Base-by-base conservation (phyloP, 2,113 vertebrate genomes). In the Hydrochoerus hydrochaeris region DNA sequence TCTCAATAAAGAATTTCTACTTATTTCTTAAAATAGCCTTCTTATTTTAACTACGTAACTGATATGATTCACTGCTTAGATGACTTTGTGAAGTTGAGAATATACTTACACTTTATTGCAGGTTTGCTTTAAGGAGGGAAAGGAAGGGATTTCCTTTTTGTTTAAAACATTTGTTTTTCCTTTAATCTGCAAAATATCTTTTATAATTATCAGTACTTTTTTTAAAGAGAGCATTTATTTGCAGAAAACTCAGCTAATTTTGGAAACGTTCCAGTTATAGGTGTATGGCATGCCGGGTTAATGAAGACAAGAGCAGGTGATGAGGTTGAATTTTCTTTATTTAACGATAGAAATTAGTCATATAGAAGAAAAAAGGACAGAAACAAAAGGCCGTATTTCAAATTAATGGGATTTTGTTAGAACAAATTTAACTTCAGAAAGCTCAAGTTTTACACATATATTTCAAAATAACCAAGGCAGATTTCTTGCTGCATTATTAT, bases 341-440 rank as follows among this genome's bases (percentile, higher is more conserved):
- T 95, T 92, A 75, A 90, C 69, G 81, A 41, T 85, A 62, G 35
- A 83, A 90, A 83, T 95, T 80, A 75, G 54, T 90, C 28, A 77
- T 14, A 12, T 35, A 44, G 52, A 95, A 86, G 52, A 85, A 88
- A 96, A 35, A 96, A 97, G 71, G 73, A 85, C 91, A 35, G 65
- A 58, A 89, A 93, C 65, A 58, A 86, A 93, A 26, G 6, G 38
- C 44, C 44, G 95, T 91, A 93, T 93, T 95, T 91, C 49, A 46
- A 83, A 93, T 49, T 89, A 91, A 41, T 88, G 83, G 71, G 49
- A 89, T 82, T 87, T 92, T 67, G 32, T 88, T 94, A 86, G 75
- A 81, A 89, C 1, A 89, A 91, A 32, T 46, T 94, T 82, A 82
- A 87, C 88, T 92, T 88, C 52, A 90, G 46, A 92, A 85, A 32